Conservation (phyloP, 2,888 invertebrate species). For the Andricus curvator region DNA sequence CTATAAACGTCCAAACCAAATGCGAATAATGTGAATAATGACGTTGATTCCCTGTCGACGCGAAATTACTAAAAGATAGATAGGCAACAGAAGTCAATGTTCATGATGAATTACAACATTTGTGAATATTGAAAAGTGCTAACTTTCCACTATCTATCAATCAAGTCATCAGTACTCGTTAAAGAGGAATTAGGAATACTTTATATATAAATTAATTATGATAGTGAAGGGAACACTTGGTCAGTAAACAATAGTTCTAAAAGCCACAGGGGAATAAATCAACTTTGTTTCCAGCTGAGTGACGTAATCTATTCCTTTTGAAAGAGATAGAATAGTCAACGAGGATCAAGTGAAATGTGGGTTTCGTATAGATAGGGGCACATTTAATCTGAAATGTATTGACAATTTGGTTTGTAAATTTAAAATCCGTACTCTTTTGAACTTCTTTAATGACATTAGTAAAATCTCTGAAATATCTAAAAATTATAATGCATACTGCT, state of each 20-base stretch:
- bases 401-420: not conserved
- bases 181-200: not conserved
- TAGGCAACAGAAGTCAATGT: conserved; percentile 23
- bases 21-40: conserved; percentile 39
- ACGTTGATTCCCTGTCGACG: conserved; percentile 35
- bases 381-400: not conserved
- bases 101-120: conserved; percentile 27
- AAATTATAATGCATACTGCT: too few species aligned
- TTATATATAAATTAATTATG: not conserved
- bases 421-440: not conserved
- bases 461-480: too few species aligned
- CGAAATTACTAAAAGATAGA: conserved; percentile 29
- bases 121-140: conserved; percentile 10
- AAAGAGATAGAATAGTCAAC: not conserved
- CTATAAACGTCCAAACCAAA: conserved; percentile 33
- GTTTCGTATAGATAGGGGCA: not conserved
- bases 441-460: not conserved
- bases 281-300: not conserved
- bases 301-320: conserved; percentile 9
- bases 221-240: not conserved
- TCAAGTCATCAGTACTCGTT: not conserved
- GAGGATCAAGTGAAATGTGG: not conserved
- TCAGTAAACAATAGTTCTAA: not conserved
- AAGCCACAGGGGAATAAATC: not conserved
- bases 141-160: not conserved